Base-by-base conservation (phyloP, 2,113 vertebrate genomes). In the Lontra canadensis region DNA sequence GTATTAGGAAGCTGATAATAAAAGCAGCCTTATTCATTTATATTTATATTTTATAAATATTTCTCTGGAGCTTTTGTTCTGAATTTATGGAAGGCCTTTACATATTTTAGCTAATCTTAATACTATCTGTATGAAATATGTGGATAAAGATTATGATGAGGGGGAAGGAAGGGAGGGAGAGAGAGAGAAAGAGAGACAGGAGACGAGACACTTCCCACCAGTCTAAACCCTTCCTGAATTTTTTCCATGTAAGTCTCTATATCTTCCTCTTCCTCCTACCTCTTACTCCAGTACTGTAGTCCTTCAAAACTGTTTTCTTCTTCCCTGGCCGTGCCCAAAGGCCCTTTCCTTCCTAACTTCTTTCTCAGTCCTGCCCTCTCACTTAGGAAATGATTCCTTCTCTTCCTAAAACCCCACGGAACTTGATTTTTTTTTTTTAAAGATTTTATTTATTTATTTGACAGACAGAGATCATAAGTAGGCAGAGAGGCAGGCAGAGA, bases 21-120 rank as follows among this genome's bases (percentile, higher is more conserved):
- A 96, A 96, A 96, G 26, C 26, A 97, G 55, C 39, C 20, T 47
- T 92, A 89, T 29, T 78, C 47, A 90, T 63, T 96, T 95, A n/a
- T 94, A 73, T 95, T 97, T 95, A 80, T 44, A 63, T 84, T 20
- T 94, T 47, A 83, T 81, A 26, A 15, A 29, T 94, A 90, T 86
- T 95, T 87, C 55, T 76, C 36, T 96, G 47, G n/a, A 90, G 42
- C 39, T 90, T 97, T 97, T 94, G 17, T 44, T 92, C 55, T 94
- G 26, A 96, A 94, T 81, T 94, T 95, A 79, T 74, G 65, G 82
- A 69, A 93, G 63, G 20, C 34, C n/a, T 95, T 96, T 94, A 78
- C 52, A 93, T 85, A 93, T 88, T 96, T 96, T 93, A 92, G 21
- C 13, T 83, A 96, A 93, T 78, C 65, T 21, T 78, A 59, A 47